Percentiles rank a stretch among this genome's conserved stretches.
Conservation (phyloP, 2,113 vertebrate species). For the Stercorarius parasiticus region DNA sequence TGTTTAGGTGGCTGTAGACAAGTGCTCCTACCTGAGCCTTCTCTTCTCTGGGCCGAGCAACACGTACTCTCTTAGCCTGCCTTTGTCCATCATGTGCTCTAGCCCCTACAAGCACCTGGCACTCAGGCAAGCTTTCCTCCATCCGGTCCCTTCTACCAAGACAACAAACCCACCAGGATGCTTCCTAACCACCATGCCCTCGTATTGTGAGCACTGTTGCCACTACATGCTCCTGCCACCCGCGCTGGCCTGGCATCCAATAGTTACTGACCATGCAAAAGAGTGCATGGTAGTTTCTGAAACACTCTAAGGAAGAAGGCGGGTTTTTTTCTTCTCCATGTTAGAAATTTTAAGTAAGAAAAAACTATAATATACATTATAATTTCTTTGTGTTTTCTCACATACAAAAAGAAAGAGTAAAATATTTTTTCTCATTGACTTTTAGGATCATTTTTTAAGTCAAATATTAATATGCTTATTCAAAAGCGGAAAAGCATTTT, state of each 20-base stretch:
- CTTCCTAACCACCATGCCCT: background rate
- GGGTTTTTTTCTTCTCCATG: background rate
- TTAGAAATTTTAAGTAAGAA: background rate
- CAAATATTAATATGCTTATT: background rate
- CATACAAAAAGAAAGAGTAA: background rate
- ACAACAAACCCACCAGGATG: background rate
- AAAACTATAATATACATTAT: background rate
- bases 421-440: background rate
- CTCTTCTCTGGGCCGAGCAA: background rate
- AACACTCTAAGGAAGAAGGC: background rate
- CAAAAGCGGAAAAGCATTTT: background rate
- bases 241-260: background rate
- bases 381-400: background rate
- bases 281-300: background rate
- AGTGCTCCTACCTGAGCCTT: background rate
- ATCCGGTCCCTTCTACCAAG: background rate
- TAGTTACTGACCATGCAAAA: background rate
- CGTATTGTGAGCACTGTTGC: background rate
- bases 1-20: background rate
- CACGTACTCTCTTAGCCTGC: background rate
- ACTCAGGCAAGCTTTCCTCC: background rate
- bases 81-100: background rate
- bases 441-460: background rate
- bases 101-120: background rate
- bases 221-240: background rate